Conservation (phyloP, 2,113 vertebrate species). For the Hypomesus transpacificus region DNA sequence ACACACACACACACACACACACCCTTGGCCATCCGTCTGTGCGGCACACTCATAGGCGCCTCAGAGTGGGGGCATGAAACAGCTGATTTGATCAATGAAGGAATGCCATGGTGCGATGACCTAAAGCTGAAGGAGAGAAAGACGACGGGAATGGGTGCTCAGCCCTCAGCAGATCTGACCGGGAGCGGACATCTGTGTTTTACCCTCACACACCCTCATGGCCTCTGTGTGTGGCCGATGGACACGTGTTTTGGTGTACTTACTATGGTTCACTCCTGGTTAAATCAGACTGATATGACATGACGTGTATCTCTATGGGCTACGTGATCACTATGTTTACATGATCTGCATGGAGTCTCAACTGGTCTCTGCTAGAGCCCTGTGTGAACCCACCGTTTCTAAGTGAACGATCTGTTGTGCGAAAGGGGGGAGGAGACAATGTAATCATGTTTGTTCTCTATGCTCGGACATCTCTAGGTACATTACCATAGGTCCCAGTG, state of each 20-base stretch:
- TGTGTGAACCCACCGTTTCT: background rate
- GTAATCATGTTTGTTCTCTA: background rate
- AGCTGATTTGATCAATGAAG: background rate
- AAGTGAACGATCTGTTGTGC: background rate
- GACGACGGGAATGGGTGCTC: no score
- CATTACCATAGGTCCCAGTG: slow-evolving; percentile 4
- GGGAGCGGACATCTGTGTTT: no score
- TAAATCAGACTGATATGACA: no score
- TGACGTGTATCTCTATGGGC: no score
- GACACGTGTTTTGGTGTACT: no score
- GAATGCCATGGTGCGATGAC: no score
- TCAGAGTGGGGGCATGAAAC: background rate
- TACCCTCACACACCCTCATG: no score
- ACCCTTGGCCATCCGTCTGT: background rate
- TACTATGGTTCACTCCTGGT: no score
- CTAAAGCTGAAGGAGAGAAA: no score
- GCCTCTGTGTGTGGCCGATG: no score
- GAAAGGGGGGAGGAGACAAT: background rate
- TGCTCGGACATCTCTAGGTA: slow-evolving; percentile 14
- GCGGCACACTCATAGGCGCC: background rate
- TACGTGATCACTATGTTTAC: background rate
- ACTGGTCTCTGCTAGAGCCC: background rate
- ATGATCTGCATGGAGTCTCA: slow-evolving; percentile 13
- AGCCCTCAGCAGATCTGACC: no score
- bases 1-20: background rate